phyloP scores from a whole-genome alignment of 2,888 invertebrate genomes.

The Sinopyrophorus schimmeli region DNA sequence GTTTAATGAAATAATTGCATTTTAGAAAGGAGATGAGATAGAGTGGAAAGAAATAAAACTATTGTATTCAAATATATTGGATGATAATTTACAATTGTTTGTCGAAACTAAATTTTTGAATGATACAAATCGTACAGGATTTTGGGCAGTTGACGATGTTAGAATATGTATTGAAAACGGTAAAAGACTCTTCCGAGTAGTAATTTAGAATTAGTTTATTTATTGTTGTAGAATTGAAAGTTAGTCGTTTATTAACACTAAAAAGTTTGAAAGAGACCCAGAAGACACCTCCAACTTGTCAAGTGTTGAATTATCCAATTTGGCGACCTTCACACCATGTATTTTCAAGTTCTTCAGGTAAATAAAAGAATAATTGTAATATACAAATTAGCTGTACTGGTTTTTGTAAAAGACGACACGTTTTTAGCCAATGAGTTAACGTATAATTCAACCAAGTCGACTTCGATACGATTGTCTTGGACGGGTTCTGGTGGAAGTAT shows the following conservation, averaged over 20 bases:
- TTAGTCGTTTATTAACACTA: conserved; percentile 13
- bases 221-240: conserved; percentile 24
- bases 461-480: conserved; percentile 15
- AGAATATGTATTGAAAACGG: conserved; percentile 50
- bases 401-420: neutral
- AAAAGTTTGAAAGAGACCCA: conserved; percentile 5
- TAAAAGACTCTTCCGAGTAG: too few relatives aligned
- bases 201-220: neutral
- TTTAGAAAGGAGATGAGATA: conserved; percentile 18
- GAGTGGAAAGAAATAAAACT: conserved; percentile 47
- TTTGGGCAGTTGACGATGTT: conserved; percentile 51
- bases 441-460: conserved; percentile 11
- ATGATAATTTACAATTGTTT: conserved; percentile 45
- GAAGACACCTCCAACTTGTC: conserved; percentile 28
- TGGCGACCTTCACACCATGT: conserved; percentile 32
- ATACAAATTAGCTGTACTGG: neutral
- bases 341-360: conserved; percentile 18
- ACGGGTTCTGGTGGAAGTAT: neutral
- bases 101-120: conserved; percentile 45
- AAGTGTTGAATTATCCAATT: conserved; percentile 25
- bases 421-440: conserved; percentile 1
- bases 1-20: neutral
- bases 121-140: conserved; percentile 36
- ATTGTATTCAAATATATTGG: conserved; percentile 42
- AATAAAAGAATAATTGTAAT: too few relatives aligned